These are phyloP conservation scores for Magallana nippona DNA, from an alignment of 2,888 invertebrate species.

Conservation along the genomic window DNA sequence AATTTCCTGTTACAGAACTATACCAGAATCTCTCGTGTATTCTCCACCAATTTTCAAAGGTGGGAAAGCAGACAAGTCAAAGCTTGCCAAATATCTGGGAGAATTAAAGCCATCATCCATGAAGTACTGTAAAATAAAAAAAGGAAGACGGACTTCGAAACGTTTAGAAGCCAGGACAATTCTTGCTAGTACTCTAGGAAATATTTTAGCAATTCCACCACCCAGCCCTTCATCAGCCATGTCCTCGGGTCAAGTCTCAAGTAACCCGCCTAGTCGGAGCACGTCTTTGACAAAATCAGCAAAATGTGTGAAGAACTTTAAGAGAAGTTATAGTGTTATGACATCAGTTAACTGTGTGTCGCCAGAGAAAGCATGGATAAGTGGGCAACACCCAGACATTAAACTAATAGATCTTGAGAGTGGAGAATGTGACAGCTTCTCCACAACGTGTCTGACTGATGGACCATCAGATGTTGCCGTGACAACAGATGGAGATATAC, in stretches of 20 bases:
- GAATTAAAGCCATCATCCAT: background rate
- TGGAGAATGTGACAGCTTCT: background rate
- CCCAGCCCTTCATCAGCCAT: background rate
- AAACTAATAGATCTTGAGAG: constrained; percentile 6
- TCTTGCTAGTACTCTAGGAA: background rate
- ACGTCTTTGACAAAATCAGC: constrained; percentile 15
- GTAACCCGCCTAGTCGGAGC: background rate
- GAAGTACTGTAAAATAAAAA: constrained; percentile 9
- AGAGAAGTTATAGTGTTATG: constrained; percentile 4
- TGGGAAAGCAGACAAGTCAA: constrained; percentile 1
- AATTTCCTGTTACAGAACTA: background rate
- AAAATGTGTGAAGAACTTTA: background rate
- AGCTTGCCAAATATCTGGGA: background rate
- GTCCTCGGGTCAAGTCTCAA: background rate
- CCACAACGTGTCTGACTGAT: background rate
- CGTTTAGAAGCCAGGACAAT: background rate
- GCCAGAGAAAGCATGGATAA: background rate
- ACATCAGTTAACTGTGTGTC: constrained; percentile 14
- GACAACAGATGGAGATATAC: background rate
- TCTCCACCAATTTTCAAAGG: constrained; percentile 18
- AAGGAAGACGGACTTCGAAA: background rate
- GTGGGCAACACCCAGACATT: constrained; percentile 5
- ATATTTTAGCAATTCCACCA: background rate
- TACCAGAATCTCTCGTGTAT: background rate
- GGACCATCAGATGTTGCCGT: background rate